Base-by-base conservation (phyloP, 2,888 invertebrate species). In the Busseola fusca region DNA sequence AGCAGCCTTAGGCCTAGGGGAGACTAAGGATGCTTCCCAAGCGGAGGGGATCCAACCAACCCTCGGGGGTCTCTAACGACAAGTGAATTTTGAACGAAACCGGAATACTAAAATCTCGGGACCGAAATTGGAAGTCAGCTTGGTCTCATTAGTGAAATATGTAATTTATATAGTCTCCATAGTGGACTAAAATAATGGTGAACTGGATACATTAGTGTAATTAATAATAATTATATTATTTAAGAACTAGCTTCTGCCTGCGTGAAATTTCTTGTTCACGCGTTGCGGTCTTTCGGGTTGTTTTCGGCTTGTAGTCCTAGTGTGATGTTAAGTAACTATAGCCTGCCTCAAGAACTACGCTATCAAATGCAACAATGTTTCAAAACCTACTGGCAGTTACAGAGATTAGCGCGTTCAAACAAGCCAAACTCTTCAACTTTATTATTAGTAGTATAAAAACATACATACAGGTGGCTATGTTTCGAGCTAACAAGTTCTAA, bases 51-150 rank as follows among this genome's bases (percentile, higher is more conserved):
- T 6, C 57, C 7, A 48, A 69, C 52, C 58, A 68, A 69, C 60
- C 76, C 59, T 56, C 58, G 27, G 69, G 64, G 25, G 45, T 45
- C 71, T 59, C 71, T 0, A 64, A 70, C 52, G 64, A 69, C 37
- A 68, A 69, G 56, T 69, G 50, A 76, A 73, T 76, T 73, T 68
- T 40, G 69, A 66, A 63, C 72, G 60, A 60, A 71, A 73, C 40
- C 25, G 12, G 83, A 83, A 83, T 83, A 72, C 34, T 1, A 69
- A 80, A 75, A 57, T n/a, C 30, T 69, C 18, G 3, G 18, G 50
- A 0, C 14, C 18, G 21, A 42, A 58, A 71, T 62, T 68, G 9
- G 6, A 58, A 54, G 21, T 34, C 14, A 6, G 9, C 18, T 18
- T 12, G 59, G 40, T 67, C 56, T 62, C 56, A 45, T 62, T 74